phyloP scores from a whole-genome alignment of 2,888 invertebrate species.

The Sisyra nigra region DNA sequence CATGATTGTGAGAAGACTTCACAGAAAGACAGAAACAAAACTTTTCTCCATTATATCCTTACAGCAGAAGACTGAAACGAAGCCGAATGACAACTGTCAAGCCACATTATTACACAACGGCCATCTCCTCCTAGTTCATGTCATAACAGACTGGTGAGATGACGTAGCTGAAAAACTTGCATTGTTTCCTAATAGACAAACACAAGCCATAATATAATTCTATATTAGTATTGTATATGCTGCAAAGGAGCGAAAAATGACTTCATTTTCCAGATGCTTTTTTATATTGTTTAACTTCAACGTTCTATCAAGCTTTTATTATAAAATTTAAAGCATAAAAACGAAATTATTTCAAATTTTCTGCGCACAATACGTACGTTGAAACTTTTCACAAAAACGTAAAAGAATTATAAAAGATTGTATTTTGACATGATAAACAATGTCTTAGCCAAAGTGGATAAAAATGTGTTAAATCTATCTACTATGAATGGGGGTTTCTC shows the following conservation, averaged over 20 bases:
- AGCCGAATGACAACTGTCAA: slow-evolving; percentile 28
- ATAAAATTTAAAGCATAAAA: too few species aligned
- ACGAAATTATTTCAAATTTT: too few species aligned
- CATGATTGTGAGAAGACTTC: slow-evolving; percentile 4
- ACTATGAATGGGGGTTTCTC: background rate
- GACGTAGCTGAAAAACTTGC: slow-evolving; percentile 1
- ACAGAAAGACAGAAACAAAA: slow-evolving; percentile 3
- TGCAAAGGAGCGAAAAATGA: too few species aligned
- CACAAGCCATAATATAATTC: too few species aligned
- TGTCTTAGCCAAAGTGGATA: slow-evolving; percentile 4
- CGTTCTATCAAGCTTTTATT: too few species aligned
- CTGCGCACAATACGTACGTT: too few species aligned
- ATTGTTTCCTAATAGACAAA: slow-evolving; percentile 2
- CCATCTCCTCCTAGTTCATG: slow-evolving; percentile 16
- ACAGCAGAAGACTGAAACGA: slow-evolving; percentile 11
- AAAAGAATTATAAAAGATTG: too few species aligned
- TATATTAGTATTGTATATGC: too few species aligned
- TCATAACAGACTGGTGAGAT: slow-evolving; percentile 12
- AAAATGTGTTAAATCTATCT: slow-evolving; percentile 4
- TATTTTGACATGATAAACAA: background rate
- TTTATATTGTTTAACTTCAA: too few species aligned
- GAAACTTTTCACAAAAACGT: too few species aligned
- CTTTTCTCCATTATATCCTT: slow-evolving; percentile 7
- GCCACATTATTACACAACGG: slow-evolving; percentile 26
- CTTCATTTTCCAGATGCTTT: too few species aligned